Base-by-base conservation (phyloP, 2,888 invertebrate species). In the Stenurella melanura region DNA sequence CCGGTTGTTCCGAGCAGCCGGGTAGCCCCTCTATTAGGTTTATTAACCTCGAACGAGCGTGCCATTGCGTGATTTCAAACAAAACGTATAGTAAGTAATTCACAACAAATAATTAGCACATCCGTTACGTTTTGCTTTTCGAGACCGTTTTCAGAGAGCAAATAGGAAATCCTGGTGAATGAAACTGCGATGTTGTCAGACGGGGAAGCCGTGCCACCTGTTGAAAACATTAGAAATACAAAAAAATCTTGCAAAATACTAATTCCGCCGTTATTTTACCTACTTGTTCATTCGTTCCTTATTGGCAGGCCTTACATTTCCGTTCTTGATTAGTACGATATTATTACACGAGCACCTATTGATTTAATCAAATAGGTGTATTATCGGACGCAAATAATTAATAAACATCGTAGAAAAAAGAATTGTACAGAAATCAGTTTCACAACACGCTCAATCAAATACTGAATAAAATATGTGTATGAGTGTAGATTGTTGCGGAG, bases 51-150 rank as follows among this genome's bases (percentile, higher is more conserved):
- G n/a, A 21, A 19, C 50, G 19, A 67, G 64, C 42, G 54, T 42
- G 15, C 21, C 50, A 19, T 17, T 50, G n/a, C 54, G 54, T 21
- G 50, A 18, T 67, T 17, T 15, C 50, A 26, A 67, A 50, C 50
- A 67, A 50, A 42, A 54, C 67, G 54, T 67, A 61, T 58, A 12
- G 19, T 34, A 34, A 63, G 42, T 19, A 66, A 66, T 61, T 61
- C 61, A 61, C 61, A 61, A 61, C n/a, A 61, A 61, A 61, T 30
- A 61, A 61, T 61, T 61, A 30, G n/a, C 61, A 61, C 61, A 67
- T 54, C 67, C 54, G 67, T 54, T 67, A 67, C 61, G 67, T 50
- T 67, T 54, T 21, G 42, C 50, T 50, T 54, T 67, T 67, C 50
- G 12, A 21, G 21, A 61, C n/a, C 50, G 50, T 50, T 50, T 50